Evolutionary conservation across 2,888 invertebrate species (phyloP).

Genomic region (Teleogryllus oceanicus): DNA sequence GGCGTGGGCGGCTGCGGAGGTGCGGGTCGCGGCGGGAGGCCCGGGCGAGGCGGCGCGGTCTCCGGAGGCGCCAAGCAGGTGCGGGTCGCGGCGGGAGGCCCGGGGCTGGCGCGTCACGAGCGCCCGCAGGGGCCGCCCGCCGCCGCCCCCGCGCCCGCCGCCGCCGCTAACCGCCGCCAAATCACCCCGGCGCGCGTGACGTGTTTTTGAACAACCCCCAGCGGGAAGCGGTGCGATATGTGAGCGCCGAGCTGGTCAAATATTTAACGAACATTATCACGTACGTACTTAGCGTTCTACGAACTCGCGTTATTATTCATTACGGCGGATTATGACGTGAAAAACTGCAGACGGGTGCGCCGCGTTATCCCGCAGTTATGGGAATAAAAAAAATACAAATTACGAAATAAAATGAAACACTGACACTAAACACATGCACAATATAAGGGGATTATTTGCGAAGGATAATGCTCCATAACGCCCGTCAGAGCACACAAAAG

Average conservation of each 20-base stretch:
- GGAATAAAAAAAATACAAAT: neutral
- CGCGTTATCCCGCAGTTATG: neutral
- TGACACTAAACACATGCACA: too few relatives aligned
- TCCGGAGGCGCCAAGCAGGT: neutral
- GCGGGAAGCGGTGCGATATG: neutral
- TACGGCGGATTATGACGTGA: neutral
- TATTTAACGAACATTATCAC: slow-evolving; percentile 3
- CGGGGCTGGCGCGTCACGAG: too few relatives aligned
- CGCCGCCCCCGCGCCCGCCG: too few relatives aligned
- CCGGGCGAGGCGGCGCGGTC: neutral
- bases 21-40: too few relatives aligned
- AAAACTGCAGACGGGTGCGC: neutral
- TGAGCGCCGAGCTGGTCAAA: neutral
- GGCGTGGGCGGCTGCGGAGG: too few relatives aligned
- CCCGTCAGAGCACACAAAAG: too few relatives aligned
- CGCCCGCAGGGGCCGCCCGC: too few relatives aligned
- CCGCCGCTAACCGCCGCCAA: too few relatives aligned
- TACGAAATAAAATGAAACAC: too few relatives aligned
- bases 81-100: too few relatives aligned
- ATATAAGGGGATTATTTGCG: too few relatives aligned
- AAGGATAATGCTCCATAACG: too few relatives aligned
- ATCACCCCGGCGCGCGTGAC: neutral
- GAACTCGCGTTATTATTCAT: neutral
- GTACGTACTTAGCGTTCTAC: neutral
- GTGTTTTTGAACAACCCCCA: slow-evolving; percentile 18